These are phyloP conservation scores for Sarcophaga bullata DNA, from an alignment of 1,140 invertebrate species.

Conservation along the genomic window DNA sequence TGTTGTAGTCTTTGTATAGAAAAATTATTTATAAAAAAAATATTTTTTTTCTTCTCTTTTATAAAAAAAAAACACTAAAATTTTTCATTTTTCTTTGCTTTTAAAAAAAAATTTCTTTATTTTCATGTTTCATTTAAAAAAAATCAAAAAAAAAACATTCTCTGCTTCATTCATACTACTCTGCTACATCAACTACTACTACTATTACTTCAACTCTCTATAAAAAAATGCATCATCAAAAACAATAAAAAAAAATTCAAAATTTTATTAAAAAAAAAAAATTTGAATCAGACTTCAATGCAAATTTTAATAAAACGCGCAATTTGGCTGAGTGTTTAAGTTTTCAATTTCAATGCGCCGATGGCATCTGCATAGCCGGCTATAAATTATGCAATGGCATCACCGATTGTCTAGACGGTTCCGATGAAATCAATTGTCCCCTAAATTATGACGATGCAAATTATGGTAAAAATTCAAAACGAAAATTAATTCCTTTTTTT, in stretches of 20 bases:
- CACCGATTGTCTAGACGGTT: conserved; percentile 74
- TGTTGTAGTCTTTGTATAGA: too few relatives aligned
- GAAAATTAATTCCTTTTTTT: conserved; percentile 18
- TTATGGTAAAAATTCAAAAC: conserved; percentile 52
- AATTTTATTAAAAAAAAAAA: background rate
- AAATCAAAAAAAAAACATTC: background rate
- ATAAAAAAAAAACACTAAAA: background rate
- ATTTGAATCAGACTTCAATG: conserved; percentile 51
- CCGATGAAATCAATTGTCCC: conserved; percentile 75
- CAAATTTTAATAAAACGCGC: conserved; percentile 59
- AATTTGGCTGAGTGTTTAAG: conserved; percentile 55
- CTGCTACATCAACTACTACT: background rate
- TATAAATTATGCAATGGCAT: conserved; percentile 74
- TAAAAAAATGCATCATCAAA: background rate
- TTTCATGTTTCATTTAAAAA: conserved; percentile 19
- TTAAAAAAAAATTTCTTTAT: conserved; percentile 19
- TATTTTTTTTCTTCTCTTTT: background rate
- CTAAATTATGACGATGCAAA: conserved; percentile 57
- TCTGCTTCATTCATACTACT: conserved; percentile 1
- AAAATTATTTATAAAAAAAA: too few relatives aligned
- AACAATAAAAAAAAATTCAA: background rate
- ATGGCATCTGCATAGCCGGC: conserved; percentile 73
- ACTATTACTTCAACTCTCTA: background rate
- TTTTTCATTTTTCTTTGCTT: conserved; percentile 15
- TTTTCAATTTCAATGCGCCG: conserved; percentile 71